These are phyloP conservation scores for Drosophila borealis DNA, from an alignment of 2,888 invertebrate genomes.

Conservation along the genomic window DNA sequence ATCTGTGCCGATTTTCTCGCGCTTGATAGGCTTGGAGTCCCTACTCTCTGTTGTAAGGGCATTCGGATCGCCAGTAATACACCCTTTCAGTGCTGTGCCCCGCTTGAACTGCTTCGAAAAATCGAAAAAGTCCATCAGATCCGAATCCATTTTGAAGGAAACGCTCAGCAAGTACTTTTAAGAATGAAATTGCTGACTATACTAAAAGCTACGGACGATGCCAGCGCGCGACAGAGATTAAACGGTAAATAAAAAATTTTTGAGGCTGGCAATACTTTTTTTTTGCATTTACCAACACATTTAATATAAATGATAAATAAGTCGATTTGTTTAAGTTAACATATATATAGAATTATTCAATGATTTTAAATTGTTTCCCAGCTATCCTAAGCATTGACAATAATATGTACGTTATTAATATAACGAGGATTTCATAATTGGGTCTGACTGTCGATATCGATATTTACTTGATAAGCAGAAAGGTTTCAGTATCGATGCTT, in stretches of 20 bases:
- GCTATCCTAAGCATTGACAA: neutral
- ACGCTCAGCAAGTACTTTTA: neutral
- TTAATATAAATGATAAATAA: neutral
- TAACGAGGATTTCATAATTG: neutral
- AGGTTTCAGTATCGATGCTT: slow-evolving; percentile 23
- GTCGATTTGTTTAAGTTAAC: neutral
- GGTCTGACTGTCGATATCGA: neutral
- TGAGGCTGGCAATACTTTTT: slow-evolving; percentile 4
- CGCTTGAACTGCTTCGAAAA: slow-evolving; percentile 82
- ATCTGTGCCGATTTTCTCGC: slow-evolving; percentile 72
- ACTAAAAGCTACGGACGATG: neutral
- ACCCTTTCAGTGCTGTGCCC: slow-evolving; percentile 57
- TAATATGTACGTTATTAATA: neutral
- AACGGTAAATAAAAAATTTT: slow-evolving; percentile 40
- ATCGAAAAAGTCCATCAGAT: slow-evolving; percentile 82
- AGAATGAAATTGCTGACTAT: neutral
- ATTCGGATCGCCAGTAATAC: slow-evolving; percentile 54
- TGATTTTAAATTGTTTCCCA: neutral
- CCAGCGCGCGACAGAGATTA: neutral
- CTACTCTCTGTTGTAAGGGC: slow-evolving; percentile 27
- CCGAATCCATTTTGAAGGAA: slow-evolving; percentile 72
- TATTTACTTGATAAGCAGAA: neutral
- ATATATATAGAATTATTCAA: neutral
- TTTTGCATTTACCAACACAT: neutral
- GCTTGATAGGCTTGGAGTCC: slow-evolving; percentile 67